These are phyloP conservation scores for Dermatemys mawii DNA, from an alignment of 2,113 vertebrate genomes.

Conservation along the genomic window DNA sequence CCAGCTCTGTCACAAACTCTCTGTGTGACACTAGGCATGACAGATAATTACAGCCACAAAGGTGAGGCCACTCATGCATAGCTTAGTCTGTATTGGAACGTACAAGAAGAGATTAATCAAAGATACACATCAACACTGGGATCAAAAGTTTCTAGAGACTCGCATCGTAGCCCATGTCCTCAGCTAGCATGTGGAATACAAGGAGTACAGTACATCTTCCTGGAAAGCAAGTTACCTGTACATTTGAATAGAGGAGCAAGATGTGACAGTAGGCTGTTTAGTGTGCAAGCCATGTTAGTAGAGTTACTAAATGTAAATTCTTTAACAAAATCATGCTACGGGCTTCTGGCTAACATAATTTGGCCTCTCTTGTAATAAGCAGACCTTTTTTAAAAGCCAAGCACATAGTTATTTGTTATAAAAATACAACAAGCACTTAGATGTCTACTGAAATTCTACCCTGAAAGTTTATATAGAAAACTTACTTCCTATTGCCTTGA, in stretches of 20 bases:
- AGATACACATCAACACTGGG: rapidly evolving
- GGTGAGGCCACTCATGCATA: rapidly evolving
- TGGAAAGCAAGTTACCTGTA: background rate
- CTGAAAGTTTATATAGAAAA: background rate
- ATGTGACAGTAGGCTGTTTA: background rate
- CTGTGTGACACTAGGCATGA: background rate
- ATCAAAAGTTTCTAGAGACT: background rate
- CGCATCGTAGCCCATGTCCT: background rate
- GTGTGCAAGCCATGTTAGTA: background rate
- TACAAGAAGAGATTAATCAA: background rate
- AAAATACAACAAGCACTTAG: background rate
- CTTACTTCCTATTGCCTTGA: background rate
- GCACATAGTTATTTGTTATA: background rate
- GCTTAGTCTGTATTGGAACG: background rate
- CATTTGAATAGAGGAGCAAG: background rate
- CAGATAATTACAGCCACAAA: background rate
- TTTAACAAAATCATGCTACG: background rate
- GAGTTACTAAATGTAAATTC: background rate
- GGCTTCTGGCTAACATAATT: background rate
- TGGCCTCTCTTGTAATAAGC: background rate
- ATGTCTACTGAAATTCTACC: background rate
- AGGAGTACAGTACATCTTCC: rapidly evolving
- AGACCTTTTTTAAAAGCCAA: background rate
- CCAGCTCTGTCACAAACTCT: background rate
- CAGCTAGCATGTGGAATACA: background rate